phyloP scores from a whole-genome alignment of 1,140 invertebrate genomes.

The Diabrotica virgifera region DNA sequence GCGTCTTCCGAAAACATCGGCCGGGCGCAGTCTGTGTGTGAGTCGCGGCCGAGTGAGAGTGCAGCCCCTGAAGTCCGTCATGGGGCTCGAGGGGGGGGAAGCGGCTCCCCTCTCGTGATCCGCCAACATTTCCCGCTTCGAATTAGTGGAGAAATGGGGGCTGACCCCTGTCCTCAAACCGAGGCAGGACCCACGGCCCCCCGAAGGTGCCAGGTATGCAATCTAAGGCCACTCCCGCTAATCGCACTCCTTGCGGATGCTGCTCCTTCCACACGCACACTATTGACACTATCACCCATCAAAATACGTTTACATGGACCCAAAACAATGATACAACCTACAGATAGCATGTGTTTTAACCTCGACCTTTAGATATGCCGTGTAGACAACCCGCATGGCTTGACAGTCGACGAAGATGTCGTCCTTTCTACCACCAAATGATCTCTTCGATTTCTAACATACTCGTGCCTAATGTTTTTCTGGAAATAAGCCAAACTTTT shows the following conservation, averaged over 20 bases:
- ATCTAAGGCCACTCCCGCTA: conserved; percentile 29
- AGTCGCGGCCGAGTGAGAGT: conserved; percentile 42
- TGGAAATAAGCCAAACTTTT: conserved; percentile 17
- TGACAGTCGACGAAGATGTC: conserved; percentile 4
- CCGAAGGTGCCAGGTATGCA: conserved; percentile 63
- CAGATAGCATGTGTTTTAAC: conserved; percentile 5
- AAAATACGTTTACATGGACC: background rate
- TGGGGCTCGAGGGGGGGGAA: conserved; percentile 47
- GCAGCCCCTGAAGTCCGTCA: conserved; percentile 44
- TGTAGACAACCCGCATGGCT: conserved; percentile 3
- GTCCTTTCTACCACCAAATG: background rate
- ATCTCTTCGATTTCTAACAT: background rate
- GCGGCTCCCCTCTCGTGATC: conserved; percentile 48
- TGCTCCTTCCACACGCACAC: conserved; percentile 23
- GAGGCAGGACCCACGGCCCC: conserved; percentile 85
- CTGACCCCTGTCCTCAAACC: conserved; percentile 91
- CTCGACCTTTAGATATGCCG: conserved; percentile 14
- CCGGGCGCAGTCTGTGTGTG: conserved; percentile 47
- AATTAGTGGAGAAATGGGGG: conserved; percentile 93
- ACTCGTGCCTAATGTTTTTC: background rate
- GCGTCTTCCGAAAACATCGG: conserved; percentile 32
- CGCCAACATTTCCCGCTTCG: conserved; percentile 91
- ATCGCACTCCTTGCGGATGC: conserved; percentile 28
- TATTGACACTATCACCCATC: background rate
- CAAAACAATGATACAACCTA: background rate